Base-by-base conservation (phyloP, 2,888 invertebrate species). In the Eudemis profundana region DNA sequence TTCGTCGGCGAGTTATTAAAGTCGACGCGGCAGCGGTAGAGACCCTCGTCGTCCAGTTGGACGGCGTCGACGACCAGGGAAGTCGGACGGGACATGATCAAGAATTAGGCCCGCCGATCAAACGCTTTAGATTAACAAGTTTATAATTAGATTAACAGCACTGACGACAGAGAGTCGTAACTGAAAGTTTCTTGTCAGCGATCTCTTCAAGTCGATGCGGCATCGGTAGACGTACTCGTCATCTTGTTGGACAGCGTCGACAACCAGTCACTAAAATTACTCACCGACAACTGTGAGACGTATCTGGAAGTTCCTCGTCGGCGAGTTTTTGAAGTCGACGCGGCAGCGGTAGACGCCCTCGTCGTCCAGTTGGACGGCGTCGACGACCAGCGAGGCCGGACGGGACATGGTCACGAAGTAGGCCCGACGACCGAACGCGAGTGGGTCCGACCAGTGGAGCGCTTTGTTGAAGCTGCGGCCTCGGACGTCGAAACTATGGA, bases 251-350 rank as follows among this genome's bases (percentile, higher is more conserved):
- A n/a, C n/a, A 5, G 38, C 14, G 3, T 38, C 38, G 5, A 38
- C 2, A 5, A 38, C 14, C 1, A 14, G 1, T 14, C n/a, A 5
- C 38, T 7, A 14, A 14, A 2, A 44, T 12, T 10, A 93, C 96
- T 95, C 86, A 98, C 98, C 97, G 80, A 97, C 96, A 79, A 98
- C 97, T 80, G 96, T 96, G 72, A 98, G 94, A 78, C 96, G 95
- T 83, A 97, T 96, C 77, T 96, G 96, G 82, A 96, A 96, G 86
- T 97, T 97, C 75, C 97, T 94, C 3, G 97, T 97, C 14, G 97
- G 97, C 0, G 97, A 96, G 78, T 96, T 96, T 78, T 96, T 95
- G 86, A 97, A 98, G 90, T 98, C 97, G 38, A 97, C 97, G 68
- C 97, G 93, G 85, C 98, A 98, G 70, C 97, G 93, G 90, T 97